Evolutionary conservation across 2,888 invertebrate genomes (phyloP).

Genomic region (Tiphia femorata): DNA sequence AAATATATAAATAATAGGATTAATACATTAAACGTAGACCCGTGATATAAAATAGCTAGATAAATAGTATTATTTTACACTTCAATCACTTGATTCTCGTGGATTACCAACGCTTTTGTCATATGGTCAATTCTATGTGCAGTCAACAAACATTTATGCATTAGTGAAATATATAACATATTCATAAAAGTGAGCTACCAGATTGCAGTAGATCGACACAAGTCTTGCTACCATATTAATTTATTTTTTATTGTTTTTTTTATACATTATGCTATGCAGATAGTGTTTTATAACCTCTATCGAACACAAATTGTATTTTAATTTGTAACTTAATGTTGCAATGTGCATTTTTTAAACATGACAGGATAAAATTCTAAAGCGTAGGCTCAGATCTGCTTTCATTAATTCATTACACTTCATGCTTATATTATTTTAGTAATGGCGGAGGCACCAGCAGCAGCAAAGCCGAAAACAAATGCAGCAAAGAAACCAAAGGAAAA

Average conservation of each 20-base stretch:
- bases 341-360: no score
- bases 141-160: slow-evolving; percentile 40
- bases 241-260: not conserved
- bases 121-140: slow-evolving; percentile 17
- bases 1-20: slow-evolving; percentile 44
- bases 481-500: slow-evolving; percentile 73
- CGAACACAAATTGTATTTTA: no score
- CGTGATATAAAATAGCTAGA: slow-evolving; percentile 2
- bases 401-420: no score
- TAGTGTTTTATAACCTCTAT: no score
- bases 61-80: slow-evolving; percentile 10
- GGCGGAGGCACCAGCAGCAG: slow-evolving; percentile 76
- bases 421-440: slow-evolving; percentile 63
- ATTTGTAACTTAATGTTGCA: no score
- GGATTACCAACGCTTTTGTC: slow-evolving; percentile 44
- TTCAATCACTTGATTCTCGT: slow-evolving; percentile 41
- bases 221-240: no score
- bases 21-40: slow-evolving; percentile 7
- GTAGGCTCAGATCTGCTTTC: no score
- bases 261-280: no score
- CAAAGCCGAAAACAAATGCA: slow-evolving; percentile 74
- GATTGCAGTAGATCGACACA: no score
- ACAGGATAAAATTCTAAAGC: no score
- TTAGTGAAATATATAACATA: no score
- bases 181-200: no score